Evolutionary conservation across 1,140 invertebrate genomes (phyloP), one percentile per base, ranked within the genome.

Genomic region (Cydia pomonella): DNA sequence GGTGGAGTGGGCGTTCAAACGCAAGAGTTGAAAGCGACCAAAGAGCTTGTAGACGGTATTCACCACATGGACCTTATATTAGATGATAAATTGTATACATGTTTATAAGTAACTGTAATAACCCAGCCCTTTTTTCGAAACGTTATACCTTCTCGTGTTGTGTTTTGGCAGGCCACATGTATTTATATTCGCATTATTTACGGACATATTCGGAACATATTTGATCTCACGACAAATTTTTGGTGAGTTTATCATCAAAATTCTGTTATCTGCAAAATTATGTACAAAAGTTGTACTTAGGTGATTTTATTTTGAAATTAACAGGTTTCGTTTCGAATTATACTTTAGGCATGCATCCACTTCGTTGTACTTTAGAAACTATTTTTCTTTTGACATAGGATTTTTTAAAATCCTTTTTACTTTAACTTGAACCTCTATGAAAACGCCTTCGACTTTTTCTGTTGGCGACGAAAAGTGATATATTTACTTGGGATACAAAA

Each of bases 101-200:
- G 12, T 50, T 59, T 59, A 59, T 59, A 23, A 23, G 16, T 59
- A n/a, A 59, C 44, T 18, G 50, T 47, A 53, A 53, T 23, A 23
- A 59, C 3, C 21, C 1, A 23, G 53, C 18, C 10, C 10, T 23
- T 10, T 21, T 18, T 29, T 16, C 13, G 63, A 64, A 64, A 10
- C 13, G 25, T 64, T 64, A 64, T 33, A 33, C 63, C 25, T 64
- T 64, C 25, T 64, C 25, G 21, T 12, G 10, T 4, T 64, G 25
- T 64, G 10, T 63, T 27, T 5, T 33, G 63, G 27, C 63, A 23
- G 63, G 63, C 63, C 63, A 64, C 63, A 64, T 64, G 27, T 33
- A n/a, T 59, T n/a, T 64, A n/a, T 64, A 64, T 64, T 29, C 23
- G 25, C 27, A 16, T 27, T 64, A 16, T 29, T 27, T n/a, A 64